Evolutionary conservation across 2,113 vertebrate species (phyloP), one percentile per base, ranked within the genome.

Genomic region (Ciconia boyciana): DNA sequence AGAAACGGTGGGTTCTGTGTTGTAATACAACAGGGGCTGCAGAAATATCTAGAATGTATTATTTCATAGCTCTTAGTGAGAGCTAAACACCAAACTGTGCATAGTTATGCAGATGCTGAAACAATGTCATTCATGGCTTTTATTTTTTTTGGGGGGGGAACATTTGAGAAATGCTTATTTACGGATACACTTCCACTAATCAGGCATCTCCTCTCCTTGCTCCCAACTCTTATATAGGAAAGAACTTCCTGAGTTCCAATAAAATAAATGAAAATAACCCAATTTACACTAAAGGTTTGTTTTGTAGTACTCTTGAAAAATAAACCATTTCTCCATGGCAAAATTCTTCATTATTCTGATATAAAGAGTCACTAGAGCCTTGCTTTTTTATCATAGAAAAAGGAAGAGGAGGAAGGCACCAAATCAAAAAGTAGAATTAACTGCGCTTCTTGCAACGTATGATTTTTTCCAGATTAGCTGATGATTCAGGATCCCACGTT

Each of bases 401-500:
- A 54, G 39, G 13, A 81, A 61, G 54, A 77, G 22, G 51, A 84
- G 49, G 61, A 86, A 88, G 65, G n/a, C 31, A 77, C 2, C 29
- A 65, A 79, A 87, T 46, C 2, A 82, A 87, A 89, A 60, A 65
- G 19, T 31, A 76, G 49, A 91, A 72, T 79, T 82, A 71, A 54
- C 34, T 8, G 16, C 52, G 14, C 7, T 95, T 84, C 55, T 82
- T 86, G 49, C 64, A 89, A n/a, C 0, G 0, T 16, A 65, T 32
- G 8, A 60, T 24, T 87, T 93, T 92, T 91, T 64, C 29, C 52
- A 87, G 48, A 64, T 91, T 87, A 75, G 71, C 31, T 75, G 87
- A 74, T 94, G 82, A 95, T 84, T 97, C 95, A 96, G 44, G 51
- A 87, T 75, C 46, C 46, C 54, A 43, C 32, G 80, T 61, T 94